These are phyloP conservation scores for Eupithecia dodoneata DNA, from an alignment of 2,888 invertebrate genomes.

Conservation along the genomic window DNA sequence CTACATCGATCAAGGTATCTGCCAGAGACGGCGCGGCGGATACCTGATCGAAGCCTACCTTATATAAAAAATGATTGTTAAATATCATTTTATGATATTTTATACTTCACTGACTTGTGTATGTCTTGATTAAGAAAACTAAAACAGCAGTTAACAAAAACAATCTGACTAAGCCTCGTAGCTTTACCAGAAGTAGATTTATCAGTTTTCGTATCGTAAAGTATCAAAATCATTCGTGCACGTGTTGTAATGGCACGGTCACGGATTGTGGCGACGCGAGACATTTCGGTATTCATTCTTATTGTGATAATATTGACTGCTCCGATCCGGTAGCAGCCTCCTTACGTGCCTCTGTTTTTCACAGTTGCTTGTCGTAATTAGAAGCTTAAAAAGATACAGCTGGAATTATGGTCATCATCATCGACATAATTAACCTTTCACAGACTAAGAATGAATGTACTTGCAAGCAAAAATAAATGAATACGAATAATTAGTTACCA, in stretches of 20 bases:
- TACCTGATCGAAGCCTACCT: too few relatives aligned
- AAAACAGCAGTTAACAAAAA: neutral
- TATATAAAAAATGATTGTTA: too few relatives aligned
- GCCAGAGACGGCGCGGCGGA: too few relatives aligned
- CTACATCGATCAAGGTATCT: too few relatives aligned
- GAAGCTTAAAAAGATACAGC: constrained; percentile 21
- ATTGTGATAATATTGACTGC: constrained; percentile 77
- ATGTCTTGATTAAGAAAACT: neutral
- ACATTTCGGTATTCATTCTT: constrained; percentile 79
- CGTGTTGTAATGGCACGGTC: constrained; percentile 50
- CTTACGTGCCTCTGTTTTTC: constrained; percentile 65
- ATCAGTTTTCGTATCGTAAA: constrained; percentile 40
- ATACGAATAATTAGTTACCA: too few relatives aligned
- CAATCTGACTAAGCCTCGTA: neutral
- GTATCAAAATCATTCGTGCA: constrained; percentile 62
- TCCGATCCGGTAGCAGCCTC: constrained; percentile 65
- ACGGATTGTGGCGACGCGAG: constrained; percentile 72
- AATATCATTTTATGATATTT: too few relatives aligned
- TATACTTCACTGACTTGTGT: too few relatives aligned
- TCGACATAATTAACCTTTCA: too few relatives aligned
- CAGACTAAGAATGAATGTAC: too few relatives aligned
- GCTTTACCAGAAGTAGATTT: neutral
- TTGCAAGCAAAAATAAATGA: too few relatives aligned
- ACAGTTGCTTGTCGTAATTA: constrained; percentile 5
- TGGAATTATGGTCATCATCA: neutral